Conservation (phyloP, 2,797 vertebrate genomes). For the Hephaestus fuliginosus region DNA sequence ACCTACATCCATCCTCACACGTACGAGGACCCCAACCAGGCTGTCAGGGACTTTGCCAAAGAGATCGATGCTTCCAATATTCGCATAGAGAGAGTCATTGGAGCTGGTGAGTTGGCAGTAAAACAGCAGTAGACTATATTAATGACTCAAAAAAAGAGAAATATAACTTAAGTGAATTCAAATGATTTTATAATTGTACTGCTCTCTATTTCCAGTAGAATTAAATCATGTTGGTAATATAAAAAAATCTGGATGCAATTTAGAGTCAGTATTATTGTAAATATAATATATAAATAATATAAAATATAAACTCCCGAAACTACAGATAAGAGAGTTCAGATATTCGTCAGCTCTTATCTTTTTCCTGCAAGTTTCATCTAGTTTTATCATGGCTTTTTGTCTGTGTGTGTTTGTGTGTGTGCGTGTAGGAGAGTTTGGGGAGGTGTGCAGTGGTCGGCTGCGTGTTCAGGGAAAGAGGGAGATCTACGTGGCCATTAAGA, state of each 20-base stretch:
- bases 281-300: no score
- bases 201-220: background rate
- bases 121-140: conserved; percentile 24
- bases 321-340: background rate
- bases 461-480: conserved; percentile 85
- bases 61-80: conserved; percentile 89
- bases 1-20: conserved; percentile 89
- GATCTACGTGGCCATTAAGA: conserved; percentile 89
- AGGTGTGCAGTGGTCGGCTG: conserved; percentile 84
- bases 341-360: background rate
- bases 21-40: conserved; percentile 89
- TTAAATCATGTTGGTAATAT: background rate
- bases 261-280: background rate
- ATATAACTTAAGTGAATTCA: background rate
- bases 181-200: background rate
- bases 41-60: conserved; percentile 88
- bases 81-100: conserved; percentile 88
- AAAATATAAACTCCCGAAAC: background rate
- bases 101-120: conserved; percentile 82
- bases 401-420: conserved; percentile 34
- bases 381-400: background rate
- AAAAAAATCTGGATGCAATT: background rate
- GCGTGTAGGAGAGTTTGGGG: conserved; percentile 80
- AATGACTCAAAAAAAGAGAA: conserved; percentile 25
- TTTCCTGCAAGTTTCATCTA: background rate